phyloP scores from a whole-genome alignment of 2,113 vertebrate species.

The Tonatia bakeri region DNA sequence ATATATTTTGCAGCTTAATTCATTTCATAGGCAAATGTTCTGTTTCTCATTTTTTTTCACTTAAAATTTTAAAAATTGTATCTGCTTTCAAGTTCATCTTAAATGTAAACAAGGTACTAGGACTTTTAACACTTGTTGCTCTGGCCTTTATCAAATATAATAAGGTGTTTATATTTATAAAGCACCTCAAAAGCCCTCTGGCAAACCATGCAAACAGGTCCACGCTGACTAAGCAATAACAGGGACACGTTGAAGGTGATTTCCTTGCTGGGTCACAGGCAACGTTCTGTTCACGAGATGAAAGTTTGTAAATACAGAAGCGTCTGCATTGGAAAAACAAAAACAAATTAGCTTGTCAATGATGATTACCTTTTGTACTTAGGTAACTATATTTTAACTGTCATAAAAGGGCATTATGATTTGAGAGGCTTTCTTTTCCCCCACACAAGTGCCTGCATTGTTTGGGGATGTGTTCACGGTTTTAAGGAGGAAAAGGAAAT shows the following conservation, averaged over 20 bases:
- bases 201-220: neutral
- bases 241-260: neutral
- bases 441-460: neutral
- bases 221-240: neutral
- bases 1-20: neutral
- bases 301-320: neutral
- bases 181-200: neutral
- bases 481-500: neutral
- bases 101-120: neutral
- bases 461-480: neutral
- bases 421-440: neutral
- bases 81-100: constrained; percentile 11
- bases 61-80: neutral
- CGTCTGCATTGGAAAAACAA: neutral
- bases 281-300: neutral
- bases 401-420: neutral
- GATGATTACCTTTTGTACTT: neutral
- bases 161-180: neutral
- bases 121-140: neutral
- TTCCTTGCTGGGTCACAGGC: neutral
- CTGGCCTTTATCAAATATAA: neutral
- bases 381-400: neutral
- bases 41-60: neutral
- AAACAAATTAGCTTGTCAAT: neutral
- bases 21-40: neutral